Percentiles rank a stretch among this genome's conserved stretches.
phyloP scores from a whole-genome alignment of 2,888 invertebrate species.

The Xanthia togata region DNA sequence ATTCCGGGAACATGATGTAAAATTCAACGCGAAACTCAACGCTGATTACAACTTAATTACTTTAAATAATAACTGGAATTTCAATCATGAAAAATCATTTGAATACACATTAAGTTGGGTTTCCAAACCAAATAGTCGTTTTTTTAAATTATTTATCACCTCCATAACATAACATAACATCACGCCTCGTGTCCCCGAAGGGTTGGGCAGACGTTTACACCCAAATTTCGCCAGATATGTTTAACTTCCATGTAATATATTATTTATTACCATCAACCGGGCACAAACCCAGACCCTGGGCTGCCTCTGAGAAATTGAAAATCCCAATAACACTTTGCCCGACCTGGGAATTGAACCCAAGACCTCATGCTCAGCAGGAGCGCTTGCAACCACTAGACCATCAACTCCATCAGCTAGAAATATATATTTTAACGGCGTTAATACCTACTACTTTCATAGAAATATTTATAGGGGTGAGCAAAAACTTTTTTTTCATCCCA shows the following conservation, averaged over 20 bases:
- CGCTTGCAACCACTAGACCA: too few relatives aligned
- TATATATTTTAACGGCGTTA: neutral
- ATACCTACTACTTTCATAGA: neutral
- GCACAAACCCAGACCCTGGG: too few relatives aligned
- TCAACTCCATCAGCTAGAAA: neutral
- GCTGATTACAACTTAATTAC: constrained; percentile 33
- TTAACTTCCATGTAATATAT: too few relatives aligned
- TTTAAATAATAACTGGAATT: constrained; percentile 22
- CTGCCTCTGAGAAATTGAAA: too few relatives aligned
- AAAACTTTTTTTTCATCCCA: too few relatives aligned
- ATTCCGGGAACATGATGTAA: constrained; percentile 3
- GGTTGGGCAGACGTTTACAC: too few relatives aligned
- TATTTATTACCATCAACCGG: too few relatives aligned
- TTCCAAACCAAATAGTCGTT: neutral
- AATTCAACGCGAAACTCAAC: constrained; percentile 7
- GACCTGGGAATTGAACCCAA: too few relatives aligned
- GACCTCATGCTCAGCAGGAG: too few relatives aligned
- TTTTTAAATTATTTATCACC: constrained; percentile 1
- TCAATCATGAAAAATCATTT: constrained; percentile 10
- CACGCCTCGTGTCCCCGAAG: too few relatives aligned
- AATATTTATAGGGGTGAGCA: neutral
- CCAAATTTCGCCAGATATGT: too few relatives aligned
- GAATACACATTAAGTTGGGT: constrained; percentile 8
- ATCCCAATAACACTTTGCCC: too few relatives aligned
- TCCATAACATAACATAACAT: neutral